Evolutionary conservation across 1,140 invertebrate genomes (phyloP).

Genomic region (Campodea augens): DNA sequence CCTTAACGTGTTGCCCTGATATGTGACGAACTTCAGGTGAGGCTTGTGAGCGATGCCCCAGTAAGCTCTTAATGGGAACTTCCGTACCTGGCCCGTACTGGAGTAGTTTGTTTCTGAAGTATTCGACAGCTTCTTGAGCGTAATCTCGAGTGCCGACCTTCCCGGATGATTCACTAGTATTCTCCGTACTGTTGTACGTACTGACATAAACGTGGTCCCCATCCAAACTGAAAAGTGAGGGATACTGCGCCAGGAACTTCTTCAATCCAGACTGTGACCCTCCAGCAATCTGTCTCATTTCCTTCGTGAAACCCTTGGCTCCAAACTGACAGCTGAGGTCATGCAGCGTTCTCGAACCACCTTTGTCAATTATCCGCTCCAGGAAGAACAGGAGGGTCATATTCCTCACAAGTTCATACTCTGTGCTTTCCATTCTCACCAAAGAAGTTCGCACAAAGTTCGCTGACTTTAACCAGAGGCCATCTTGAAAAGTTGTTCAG

Average conservation of each 20-base stretch:
- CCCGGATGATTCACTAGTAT: neutral
- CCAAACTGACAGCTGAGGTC: conserved; percentile 93
- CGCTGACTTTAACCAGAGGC: too few species aligned
- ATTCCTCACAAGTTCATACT: conserved; percentile 82
- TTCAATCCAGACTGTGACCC: conserved; percentile 83
- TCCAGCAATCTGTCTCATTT: conserved; percentile 86
- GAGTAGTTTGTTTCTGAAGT: conserved; percentile 75
- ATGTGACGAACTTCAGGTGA: conserved; percentile 89
- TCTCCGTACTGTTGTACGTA: conserved; percentile 21
- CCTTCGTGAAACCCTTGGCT: conserved; percentile 86
- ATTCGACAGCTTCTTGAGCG: conserved; percentile 79
- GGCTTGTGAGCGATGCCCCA: conserved; percentile 82
- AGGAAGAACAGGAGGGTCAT: conserved; percentile 90
- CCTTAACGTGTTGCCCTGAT: conserved; percentile 77
- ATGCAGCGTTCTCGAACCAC: conserved; percentile 78
- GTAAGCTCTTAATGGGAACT: conserved; percentile 78
- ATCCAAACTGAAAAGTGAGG: conserved; percentile 73
- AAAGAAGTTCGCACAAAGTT: too few species aligned
- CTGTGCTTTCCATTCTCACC: conserved; percentile 69
- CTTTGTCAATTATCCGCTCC: conserved; percentile 83
- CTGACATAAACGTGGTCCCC: conserved; percentile 81
- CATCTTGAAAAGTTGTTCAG: too few species aligned
- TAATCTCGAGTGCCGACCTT: conserved; percentile 45
- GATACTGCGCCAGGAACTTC: conserved; percentile 78
- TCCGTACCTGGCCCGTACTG: conserved; percentile 76